Evolutionary conservation across 2,797 vertebrate species (phyloP).

Genomic region (Acomys russatus): DNA sequence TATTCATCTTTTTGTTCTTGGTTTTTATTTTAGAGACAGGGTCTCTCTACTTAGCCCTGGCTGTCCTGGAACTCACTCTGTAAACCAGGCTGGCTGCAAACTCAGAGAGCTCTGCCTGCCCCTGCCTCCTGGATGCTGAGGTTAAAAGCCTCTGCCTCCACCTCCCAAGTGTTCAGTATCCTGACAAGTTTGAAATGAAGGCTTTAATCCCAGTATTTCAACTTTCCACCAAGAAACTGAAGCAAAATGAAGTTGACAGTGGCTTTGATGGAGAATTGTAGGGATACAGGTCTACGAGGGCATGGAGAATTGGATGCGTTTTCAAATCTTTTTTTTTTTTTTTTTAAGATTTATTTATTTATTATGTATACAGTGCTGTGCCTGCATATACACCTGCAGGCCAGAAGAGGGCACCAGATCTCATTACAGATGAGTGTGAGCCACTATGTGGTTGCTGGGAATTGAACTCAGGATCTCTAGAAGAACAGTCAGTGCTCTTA

Average conservation of each 20-base stretch:
- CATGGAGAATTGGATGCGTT: not conserved
- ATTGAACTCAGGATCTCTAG: too few relatives aligned
- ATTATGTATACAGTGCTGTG: too few relatives aligned
- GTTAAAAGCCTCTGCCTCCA: not conserved
- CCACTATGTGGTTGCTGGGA: too few relatives aligned
- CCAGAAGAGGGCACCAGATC: too few relatives aligned
- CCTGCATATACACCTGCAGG: too few relatives aligned
- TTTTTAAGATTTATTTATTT: too few relatives aligned
- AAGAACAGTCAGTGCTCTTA: too few relatives aligned
- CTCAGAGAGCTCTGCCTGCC: not conserved
- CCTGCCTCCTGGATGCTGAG: not conserved
- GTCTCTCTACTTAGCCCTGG: not conserved
- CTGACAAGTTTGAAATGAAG: not conserved
- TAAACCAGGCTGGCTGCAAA: not conserved
- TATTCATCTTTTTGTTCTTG: not conserved
- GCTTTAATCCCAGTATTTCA: not conserved
- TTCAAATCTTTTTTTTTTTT: not conserved
- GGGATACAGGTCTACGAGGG: not conserved
- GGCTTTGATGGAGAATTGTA: not conserved
- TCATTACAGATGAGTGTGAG: too few relatives aligned
- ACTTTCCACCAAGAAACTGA: slow-evolving; percentile 22
- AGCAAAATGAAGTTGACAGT: not conserved
- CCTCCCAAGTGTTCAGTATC: not conserved
- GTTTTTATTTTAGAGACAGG: not conserved
- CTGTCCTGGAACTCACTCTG: not conserved